phyloP scores from a whole-genome alignment of 2,113 vertebrate species.

The Aplodontia rufa region DNA sequence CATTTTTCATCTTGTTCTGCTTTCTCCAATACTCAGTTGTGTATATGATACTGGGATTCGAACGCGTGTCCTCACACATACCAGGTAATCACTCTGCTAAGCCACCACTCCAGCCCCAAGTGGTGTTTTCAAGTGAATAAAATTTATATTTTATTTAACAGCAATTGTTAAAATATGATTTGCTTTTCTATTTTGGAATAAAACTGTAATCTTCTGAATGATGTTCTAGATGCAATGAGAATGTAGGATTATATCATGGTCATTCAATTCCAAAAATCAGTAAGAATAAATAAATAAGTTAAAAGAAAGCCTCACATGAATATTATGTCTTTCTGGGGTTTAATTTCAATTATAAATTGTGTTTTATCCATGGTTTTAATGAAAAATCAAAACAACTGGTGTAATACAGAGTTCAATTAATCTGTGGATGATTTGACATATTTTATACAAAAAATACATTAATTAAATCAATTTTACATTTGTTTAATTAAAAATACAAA shows the following conservation, averaged over 20 bases:
- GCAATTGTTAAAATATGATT: neutral
- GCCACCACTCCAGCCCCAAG: too few relatives aligned
- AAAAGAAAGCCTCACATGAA: neutral
- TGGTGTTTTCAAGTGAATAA: neutral
- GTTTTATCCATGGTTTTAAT: neutral
- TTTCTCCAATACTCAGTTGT: too few relatives aligned
- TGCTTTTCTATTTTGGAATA: neutral
- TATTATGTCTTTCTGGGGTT: neutral
- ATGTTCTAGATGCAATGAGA: neutral
- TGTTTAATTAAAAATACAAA: neutral
- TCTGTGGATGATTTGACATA: neutral
- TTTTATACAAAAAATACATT: neutral
- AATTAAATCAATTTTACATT: too few relatives aligned
- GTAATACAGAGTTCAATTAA: neutral
- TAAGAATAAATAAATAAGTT: neutral
- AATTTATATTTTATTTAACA: neutral
- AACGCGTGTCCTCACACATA: too few relatives aligned
- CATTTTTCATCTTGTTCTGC: too few relatives aligned
- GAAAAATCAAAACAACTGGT: neutral
- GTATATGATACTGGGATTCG: too few relatives aligned
- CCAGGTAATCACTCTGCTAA: too few relatives aligned
- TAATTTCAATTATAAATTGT: neutral
- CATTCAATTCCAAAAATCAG: neutral
- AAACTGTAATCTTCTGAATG: neutral
- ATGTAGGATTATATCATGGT: neutral